phyloP scores from a whole-genome alignment of 2,888 invertebrate genomes.

The Ethmia dodecea region DNA sequence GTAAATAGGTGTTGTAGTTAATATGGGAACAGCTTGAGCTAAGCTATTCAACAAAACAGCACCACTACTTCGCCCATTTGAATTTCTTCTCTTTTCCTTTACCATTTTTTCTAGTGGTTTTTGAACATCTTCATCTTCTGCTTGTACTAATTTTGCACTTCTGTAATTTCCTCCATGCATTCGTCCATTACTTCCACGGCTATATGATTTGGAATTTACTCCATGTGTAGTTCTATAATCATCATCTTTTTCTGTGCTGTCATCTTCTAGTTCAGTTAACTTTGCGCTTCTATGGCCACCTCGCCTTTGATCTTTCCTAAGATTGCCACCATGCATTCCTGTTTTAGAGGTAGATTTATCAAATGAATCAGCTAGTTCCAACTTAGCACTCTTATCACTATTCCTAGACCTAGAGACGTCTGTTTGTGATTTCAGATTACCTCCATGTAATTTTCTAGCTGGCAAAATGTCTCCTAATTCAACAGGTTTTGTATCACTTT shows the following conservation, averaged over 20 bases:
- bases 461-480: slow-evolving; percentile 28
- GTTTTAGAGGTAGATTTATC: slow-evolving; percentile 17
- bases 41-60: slow-evolving; percentile 56
- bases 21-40: slow-evolving; percentile 52
- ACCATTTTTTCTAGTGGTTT: background rate
- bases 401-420: slow-evolving; percentile 27
- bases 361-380: slow-evolving; percentile 33
- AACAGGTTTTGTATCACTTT: slow-evolving; percentile 38
- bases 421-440: slow-evolving; percentile 33
- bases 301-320: slow-evolving; percentile 34
- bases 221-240: slow-evolving; percentile 27
- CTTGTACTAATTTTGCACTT: slow-evolving; percentile 43
- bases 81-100: slow-evolving; percentile 19
- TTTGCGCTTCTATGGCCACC: slow-evolving; percentile 33
- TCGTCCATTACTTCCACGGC: slow-evolving; percentile 27
- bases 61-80: slow-evolving; percentile 36
- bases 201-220: slow-evolving; percentile 37
- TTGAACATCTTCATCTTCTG: slow-evolving; percentile 20
- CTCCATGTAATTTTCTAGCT: slow-evolving; percentile 29
- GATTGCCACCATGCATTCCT: slow-evolving; percentile 48
- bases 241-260: slow-evolving; percentile 35
- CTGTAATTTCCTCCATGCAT: slow-evolving; percentile 68
- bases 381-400: slow-evolving; percentile 34
- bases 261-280: slow-evolving; percentile 47
- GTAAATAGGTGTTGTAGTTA: slow-evolving; percentile 55